Evolutionary conservation across 2,797 vertebrate genomes (phyloP).

Genomic region (Protonibea diacanthus): DNA sequence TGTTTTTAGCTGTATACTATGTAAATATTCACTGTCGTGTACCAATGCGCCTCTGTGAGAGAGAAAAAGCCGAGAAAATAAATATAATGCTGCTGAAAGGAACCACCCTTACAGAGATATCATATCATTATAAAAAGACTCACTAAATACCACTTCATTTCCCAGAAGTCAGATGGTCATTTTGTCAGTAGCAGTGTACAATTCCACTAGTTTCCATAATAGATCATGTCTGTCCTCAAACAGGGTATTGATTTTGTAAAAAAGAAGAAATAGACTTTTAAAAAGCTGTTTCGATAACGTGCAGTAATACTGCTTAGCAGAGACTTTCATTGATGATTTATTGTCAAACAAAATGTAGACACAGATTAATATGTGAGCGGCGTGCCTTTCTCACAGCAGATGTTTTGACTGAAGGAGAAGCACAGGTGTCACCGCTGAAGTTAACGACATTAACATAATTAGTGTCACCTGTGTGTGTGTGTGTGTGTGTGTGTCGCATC

Average conservation of each 20-base stretch:
- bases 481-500: not conserved
- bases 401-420: slow-evolving; percentile 31
- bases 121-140: not conserved
- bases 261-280: not conserved
- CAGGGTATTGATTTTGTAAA: slow-evolving; percentile 23
- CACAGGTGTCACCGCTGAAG: not conserved
- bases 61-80: slow-evolving; percentile 4
- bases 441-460: not conserved
- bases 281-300: not conserved
- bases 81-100: slow-evolving; percentile 50
- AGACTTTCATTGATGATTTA: slow-evolving; percentile 6
- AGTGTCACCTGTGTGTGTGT: not conserved
- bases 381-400: not conserved
- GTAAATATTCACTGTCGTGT: slow-evolving; percentile 68
- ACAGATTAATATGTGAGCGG: slow-evolving; percentile 37
- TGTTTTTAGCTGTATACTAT: slow-evolving; percentile 38
- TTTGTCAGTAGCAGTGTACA: not conserved
- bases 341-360: not conserved
- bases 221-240: slow-evolving; percentile 48
- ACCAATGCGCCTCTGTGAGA: slow-evolving; percentile 1
- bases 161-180: not conserved
- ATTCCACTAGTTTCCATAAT: slow-evolving; percentile 3
- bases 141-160: slow-evolving; percentile 27
- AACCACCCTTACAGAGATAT: slow-evolving; percentile 1
- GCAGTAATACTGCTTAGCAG: not conserved